Evolutionary conservation across 1,140 invertebrate genomes (phyloP).

Genomic region (Drosophila melanogaster): Release_6_plus_ISO1_MT NT_037436.4:751501-752000

Average conservation of each 20-base stretch:
- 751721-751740: slow-evolving; percentile 76
- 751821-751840: slow-evolving; percentile 16
- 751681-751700: slow-evolving; percentile 50
- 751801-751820: slow-evolving; percentile 35
- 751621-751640: slow-evolving; percentile 33
- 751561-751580: slow-evolving; percentile 29
- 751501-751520: slow-evolving; percentile 28
- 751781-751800: slow-evolving; percentile 12
- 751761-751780: slow-evolving; percentile 52
- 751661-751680: slow-evolving; percentile 79
- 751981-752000: slow-evolving; percentile 5
- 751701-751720: slow-evolving; percentile 61
- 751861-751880: background rate
- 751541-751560: slow-evolving; percentile 50
- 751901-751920: background rate
- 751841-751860: slow-evolving; percentile 2
- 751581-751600: slow-evolving; percentile 72
- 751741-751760: slow-evolving; percentile 74
- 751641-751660: slow-evolving; percentile 79
- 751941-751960: background rate
- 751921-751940: background rate
- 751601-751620: slow-evolving; percentile 26
- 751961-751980: no score
- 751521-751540: slow-evolving; percentile 53
- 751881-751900: background rate